Base-by-base conservation (phyloP, 2,113 vertebrate genomes). In the Ahaetulla prasina region DNA sequence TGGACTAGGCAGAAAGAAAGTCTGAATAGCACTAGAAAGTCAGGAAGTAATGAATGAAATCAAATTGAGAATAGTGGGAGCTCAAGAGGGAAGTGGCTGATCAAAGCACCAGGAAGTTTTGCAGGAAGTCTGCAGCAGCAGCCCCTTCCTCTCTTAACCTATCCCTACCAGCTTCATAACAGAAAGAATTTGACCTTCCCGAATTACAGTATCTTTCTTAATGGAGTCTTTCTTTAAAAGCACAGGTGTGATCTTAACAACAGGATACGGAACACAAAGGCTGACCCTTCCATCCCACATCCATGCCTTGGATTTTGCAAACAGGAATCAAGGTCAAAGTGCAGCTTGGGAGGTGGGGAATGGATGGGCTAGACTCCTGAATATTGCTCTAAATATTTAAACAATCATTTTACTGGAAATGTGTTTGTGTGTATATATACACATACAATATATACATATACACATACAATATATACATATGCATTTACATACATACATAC, bases 221-320 rank as follows among this genome's bases (percentile, higher is more conserved):
- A 91, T 25, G n/a, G 47, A 87, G 85, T 52, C 45, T 68, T 91
- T 63, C 47, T 87, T 57, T 68, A 39, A 85, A 91, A 30, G 47
- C 85, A 52, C 91, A 91, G 91, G 55, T 63, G 47, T 88, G 91
- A 91, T 22, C 85, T 87, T 68, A 54, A 91, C 47, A 87, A 85
- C 91, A 87, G 91, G 91, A 91, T 88, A 27, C 85, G 35, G n/a
- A 47, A 60, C 43, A 86, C 80, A 57, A n/a, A 85, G 43, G 20
- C 39, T 68, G 35, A 49, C 88, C 55, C 55, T 57, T 43, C n/a
- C 45, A 86, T 49, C 27, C 45, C 27, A 87, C 49, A 10, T n/a
- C 49, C 86, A 52, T n/a, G 23, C 18, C 25, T 85, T 91, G 43
- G 8, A 57, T 86, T 86, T 50, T 53, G 30, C 54, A 57, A 55